These are phyloP conservation scores for Drosophila guanche DNA, from an alignment of 1,140 invertebrate genomes.

Conservation along the genomic window DNA sequence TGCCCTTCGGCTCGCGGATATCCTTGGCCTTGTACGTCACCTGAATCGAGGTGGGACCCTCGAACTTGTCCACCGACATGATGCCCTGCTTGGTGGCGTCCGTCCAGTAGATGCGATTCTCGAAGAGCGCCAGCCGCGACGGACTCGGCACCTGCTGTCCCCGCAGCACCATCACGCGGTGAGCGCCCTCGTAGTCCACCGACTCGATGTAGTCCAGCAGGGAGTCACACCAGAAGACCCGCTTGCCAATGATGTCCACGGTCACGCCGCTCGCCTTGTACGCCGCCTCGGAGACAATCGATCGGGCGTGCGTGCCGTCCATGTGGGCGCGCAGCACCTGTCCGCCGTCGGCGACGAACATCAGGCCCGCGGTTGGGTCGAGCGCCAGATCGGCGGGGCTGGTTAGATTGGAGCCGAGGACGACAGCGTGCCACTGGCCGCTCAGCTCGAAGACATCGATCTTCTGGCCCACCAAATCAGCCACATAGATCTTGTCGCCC, in stretches of 20 bases:
- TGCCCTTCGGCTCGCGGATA: slow-evolving; percentile 92
- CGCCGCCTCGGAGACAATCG: slow-evolving; percentile 94
- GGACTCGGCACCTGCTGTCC: slow-evolving; percentile 95
- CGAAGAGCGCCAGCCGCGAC: slow-evolving; percentile 93
- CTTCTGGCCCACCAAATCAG: slow-evolving; percentile 95
- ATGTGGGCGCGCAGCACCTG: slow-evolving; percentile 94
- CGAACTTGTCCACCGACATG: slow-evolving; percentile 95
- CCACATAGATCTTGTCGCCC: slow-evolving; percentile 97
- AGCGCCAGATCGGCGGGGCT: slow-evolving; percentile 95
- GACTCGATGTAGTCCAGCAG: slow-evolving; percentile 98
- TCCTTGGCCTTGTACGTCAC: slow-evolving; percentile 91
- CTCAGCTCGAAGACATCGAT: slow-evolving; percentile 97
- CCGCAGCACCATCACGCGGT: slow-evolving; percentile 90
- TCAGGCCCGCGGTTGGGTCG: slow-evolving; percentile 94
- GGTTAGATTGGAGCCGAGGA: slow-evolving; percentile 95
- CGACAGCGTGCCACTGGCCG: slow-evolving; percentile 93
- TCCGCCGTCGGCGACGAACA: slow-evolving; percentile 97
- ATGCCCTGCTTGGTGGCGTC: slow-evolving; percentile 98
- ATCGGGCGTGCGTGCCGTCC: slow-evolving; percentile 92
- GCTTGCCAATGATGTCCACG: slow-evolving; percentile 92
- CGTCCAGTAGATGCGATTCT: slow-evolving; percentile 97
- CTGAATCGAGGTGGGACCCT: slow-evolving; percentile 89
- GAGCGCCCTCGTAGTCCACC: slow-evolving; percentile 95
- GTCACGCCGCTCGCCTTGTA: slow-evolving; percentile 95
- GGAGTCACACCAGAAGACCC: slow-evolving; percentile 98